These are phyloP conservation scores for Anabacerthia variegaticeps DNA, from an alignment of 2,797 vertebrate genomes.

Conservation along the genomic window DNA sequence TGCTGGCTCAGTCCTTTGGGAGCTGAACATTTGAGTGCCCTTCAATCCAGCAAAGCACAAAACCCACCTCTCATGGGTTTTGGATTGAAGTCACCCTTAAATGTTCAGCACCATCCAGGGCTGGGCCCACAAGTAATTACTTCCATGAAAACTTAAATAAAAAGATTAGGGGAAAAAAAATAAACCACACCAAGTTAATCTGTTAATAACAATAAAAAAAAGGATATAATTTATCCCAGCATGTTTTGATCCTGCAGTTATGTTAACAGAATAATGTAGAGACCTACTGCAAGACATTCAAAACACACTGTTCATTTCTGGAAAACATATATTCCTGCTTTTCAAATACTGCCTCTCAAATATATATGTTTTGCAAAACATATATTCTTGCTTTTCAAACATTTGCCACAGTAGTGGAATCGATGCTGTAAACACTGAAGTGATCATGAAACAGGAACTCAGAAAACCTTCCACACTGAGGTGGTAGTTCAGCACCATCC, in stretches of 20 bases:
- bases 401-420: constrained; percentile 6
- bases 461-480: rapidly evolving
- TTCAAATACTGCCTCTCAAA: neutral
- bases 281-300: constrained; percentile 8
- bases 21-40: constrained; percentile 20
- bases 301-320: neutral
- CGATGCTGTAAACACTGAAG: neutral
- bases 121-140: neutral
- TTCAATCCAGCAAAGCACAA: neutral
- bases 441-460: neutral
- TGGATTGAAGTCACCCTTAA: neutral
- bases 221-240: neutral
- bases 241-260: neutral
- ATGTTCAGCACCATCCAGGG: neutral
- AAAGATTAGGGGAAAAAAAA: neutral
- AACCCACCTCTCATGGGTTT: neutral
- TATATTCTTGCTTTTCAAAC: constrained; percentile 33
- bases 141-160: neutral
- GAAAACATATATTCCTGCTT: constrained; percentile 65
- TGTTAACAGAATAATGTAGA: neutral
- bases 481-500: neutral
- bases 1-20: neutral
- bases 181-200: neutral
- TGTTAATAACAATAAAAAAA: neutral
- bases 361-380: constrained; percentile 35